Conservation (phyloP, 1,140 invertebrate genomes). For the Chironomus tepperi region DNA sequence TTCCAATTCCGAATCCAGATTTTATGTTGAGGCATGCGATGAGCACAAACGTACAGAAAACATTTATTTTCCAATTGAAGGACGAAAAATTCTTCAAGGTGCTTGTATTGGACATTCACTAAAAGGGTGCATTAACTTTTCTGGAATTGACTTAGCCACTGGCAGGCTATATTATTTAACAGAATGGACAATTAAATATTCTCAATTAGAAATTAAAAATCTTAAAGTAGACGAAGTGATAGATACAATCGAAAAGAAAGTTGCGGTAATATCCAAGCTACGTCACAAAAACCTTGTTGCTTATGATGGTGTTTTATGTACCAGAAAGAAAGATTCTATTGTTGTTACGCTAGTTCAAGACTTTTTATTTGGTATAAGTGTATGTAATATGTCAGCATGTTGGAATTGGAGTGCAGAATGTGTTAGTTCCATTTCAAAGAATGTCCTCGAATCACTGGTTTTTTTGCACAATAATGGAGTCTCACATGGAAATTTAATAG, state of each 20-base stretch:
- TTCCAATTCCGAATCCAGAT: slow-evolving; percentile 34
- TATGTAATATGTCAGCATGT: slow-evolving; percentile 34
- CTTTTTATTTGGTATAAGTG: slow-evolving; percentile 35
- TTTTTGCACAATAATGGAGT: slow-evolving; percentile 70
- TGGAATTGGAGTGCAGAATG: slow-evolving; percentile 39
- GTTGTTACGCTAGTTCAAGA: slow-evolving; percentile 56
- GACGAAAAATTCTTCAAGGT: slow-evolving; percentile 35
- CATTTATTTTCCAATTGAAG: slow-evolving; percentile 36
- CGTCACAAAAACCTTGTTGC: slow-evolving; percentile 61
- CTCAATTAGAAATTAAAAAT: slow-evolving; percentile 33
- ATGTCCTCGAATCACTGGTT: slow-evolving; percentile 55
- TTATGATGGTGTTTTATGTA: slow-evolving; percentile 60
- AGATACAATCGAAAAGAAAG: slow-evolving; percentile 59
- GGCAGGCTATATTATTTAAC: slow-evolving; percentile 58
- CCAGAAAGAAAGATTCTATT: slow-evolving; percentile 48
- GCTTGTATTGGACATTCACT: slow-evolving; percentile 49
- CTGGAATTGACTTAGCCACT: slow-evolving; percentile 54
- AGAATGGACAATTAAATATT: slow-evolving; percentile 58
- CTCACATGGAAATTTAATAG: slow-evolving; percentile 63
- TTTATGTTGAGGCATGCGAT: slow-evolving; percentile 34
- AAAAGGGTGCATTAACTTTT: slow-evolving; percentile 57
- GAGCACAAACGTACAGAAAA: slow-evolving; percentile 37
- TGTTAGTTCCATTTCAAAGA: slow-evolving; percentile 45
- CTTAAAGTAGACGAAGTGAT: slow-evolving; percentile 40
- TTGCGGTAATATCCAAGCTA: slow-evolving; percentile 55